Evolutionary conservation across 2,113 vertebrate genomes (phyloP), one percentile per base, ranked within the genome.

Genomic region (Seriola quinqueradiata): DNA sequence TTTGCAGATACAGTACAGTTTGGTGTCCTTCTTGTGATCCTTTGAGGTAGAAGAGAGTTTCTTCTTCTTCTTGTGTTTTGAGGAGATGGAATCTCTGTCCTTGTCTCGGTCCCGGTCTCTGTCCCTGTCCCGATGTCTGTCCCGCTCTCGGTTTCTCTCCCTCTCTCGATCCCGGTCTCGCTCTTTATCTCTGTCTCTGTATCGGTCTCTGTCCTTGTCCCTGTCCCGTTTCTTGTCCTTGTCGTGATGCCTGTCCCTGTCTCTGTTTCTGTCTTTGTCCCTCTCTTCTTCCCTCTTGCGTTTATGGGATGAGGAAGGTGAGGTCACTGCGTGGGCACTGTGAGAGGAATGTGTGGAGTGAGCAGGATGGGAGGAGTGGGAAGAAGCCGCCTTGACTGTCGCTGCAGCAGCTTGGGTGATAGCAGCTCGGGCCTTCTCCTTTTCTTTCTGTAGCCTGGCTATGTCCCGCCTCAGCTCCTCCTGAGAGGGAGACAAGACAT

Each of bases 1-100:
- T 95, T 99, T 99, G 94, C 98, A 99, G 93, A 99, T 95, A 93
- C 98, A 99, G 94, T 99, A 99, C 93, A 99, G 95, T 90, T 99
- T 99, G 91, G 96, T 98, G 96, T 99, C 98, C 94, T 98, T 98
- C 95, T 97, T 99, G 70, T 95, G 95, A 91, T 99, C 98, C 96
- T 98, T 98, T 95, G 97, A 97, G 96, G 97, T 97, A 96, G 98
- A 97, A 89, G 97, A 97, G 82, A 97, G 97, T 95, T 98, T 99
- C 95, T 99, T 99, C 90, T 97, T 99, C 90, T 98, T 99, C 96
- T 99, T 99, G 94, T 96, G 97, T 95, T 98, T 99, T 3, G 92
- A 94, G 32, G 92, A 94, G 2, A 92, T 91, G 3, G 94, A 89
- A 34, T 96, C 97, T 44, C 91, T 94, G 83, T 93, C 90, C 58